Evolutionary conservation across 2,888 invertebrate genomes (phyloP), one percentile per base, ranked within the genome.

Genomic region (Flabesymbios commensalis): DNA sequence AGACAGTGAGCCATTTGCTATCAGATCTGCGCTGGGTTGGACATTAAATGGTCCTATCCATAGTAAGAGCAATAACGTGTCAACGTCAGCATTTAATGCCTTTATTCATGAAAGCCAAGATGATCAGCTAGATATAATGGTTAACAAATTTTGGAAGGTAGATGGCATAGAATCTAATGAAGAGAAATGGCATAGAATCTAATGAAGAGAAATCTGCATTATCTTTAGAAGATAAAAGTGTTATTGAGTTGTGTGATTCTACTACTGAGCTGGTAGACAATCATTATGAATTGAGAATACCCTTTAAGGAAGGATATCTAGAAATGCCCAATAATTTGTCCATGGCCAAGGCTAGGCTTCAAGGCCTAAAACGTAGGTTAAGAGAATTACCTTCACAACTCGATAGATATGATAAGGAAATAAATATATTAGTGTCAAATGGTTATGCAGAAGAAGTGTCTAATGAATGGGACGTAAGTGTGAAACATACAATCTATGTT

Each of bases 301-400:
- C 55, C 4, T 55, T 55, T 17, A 55, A 43, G 22, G 26, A 5
- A 10, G 22, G 24, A 7, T 26, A 14, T 5, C 28, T 22, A 26
- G 7, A 24, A 5, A n/a, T 60, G 19, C 57, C 61, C 7, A 22
- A 47, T 29, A 59, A 59, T 47, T 66, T 64, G 10, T 7, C 28
- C 5, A 29, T 55, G 22, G 43, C 43, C 3, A 43, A 55, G 28
- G 10, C 10, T 26, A 14, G 43, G 5, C 26, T 55, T 5, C 19
- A n/a, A 4, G 5, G 28, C 29, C 43, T 55, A 7, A 28, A 28
- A n/a, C 5, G 29, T n/a, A 14, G 31, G 7, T 29, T 55, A 22
- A 5, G 24, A 14, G 36, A 43, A 43, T 26, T 7, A 5, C 10
- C 24, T 14, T 7, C 5, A 14, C n/a, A 26, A 5, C 28, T n/a